These are phyloP conservation scores for Lasius fuliginosus DNA, from an alignment of 2,888 invertebrate genomes.

Conservation along the genomic window DNA sequence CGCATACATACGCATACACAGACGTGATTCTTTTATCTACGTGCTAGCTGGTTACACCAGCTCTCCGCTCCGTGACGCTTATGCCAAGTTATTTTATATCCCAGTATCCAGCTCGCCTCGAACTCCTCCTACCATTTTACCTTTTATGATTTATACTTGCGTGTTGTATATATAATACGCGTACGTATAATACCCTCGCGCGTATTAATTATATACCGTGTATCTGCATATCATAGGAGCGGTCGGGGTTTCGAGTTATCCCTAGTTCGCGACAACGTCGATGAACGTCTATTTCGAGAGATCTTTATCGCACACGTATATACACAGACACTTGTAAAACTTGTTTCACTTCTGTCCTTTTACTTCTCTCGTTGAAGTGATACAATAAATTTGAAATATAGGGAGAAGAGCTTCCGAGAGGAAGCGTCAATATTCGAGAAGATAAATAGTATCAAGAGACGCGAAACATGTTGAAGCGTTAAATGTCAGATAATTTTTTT, in stretches of 20 bases:
- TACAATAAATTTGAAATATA: not conserved
- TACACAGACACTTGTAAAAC: not conserved
- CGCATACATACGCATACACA: not conserved
- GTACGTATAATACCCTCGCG: conserved; percentile 26
- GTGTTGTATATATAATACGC: conserved; percentile 5
- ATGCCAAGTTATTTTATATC: conserved; percentile 53
- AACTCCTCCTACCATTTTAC: conserved; percentile 56
- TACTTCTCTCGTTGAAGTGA: not conserved
- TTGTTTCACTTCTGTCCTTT: not conserved
- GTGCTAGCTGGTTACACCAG: conserved; percentile 39
- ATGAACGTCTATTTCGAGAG: conserved; percentile 36
- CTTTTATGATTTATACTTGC: conserved; percentile 53
- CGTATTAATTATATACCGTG: conserved; percentile 48
- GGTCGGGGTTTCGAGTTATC: conserved; percentile 19
- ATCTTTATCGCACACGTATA: conserved; percentile 25
- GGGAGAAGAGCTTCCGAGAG: not conserved
- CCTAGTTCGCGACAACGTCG: conserved; percentile 22
- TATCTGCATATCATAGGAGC: conserved; percentile 30
- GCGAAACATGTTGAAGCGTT: not conserved
- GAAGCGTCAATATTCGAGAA: not conserved
- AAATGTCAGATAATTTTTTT: not conserved
- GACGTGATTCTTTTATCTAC: conserved; percentile 32
- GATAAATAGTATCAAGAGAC: not conserved
- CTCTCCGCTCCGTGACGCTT: conserved; percentile 49
- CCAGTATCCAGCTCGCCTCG: conserved; percentile 50